Conservation (phyloP, 2,797 vertebrate genomes). For the Atherinosoma microstoma region DNA sequence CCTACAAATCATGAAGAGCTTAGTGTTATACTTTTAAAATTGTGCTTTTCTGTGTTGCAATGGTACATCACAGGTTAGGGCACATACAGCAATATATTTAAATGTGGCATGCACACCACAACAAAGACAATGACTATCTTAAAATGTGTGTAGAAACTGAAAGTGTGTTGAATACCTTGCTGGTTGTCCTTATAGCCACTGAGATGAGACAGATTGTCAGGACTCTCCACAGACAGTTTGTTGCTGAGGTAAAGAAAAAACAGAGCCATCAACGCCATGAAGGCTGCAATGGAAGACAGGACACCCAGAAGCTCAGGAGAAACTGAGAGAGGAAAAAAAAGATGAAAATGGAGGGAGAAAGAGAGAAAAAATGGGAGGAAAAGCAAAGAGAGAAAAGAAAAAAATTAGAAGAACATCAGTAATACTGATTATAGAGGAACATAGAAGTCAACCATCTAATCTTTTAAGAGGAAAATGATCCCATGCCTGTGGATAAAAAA, state of each 20-base stretch:
- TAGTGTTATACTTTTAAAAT: no score
- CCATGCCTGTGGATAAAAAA: constrained; percentile 6
- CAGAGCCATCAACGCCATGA: constrained; percentile 92
- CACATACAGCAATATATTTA: not conserved
- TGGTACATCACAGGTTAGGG: not conserved
- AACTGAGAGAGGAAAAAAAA: constrained; percentile 80
- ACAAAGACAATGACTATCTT: not conserved
- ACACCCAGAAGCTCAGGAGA: constrained; percentile 97
- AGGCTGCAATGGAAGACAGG: constrained; percentile 93
- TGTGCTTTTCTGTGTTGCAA: not conserved
- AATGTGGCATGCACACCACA: no score
- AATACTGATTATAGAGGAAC: not conserved
- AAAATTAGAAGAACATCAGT: constrained; percentile 40
- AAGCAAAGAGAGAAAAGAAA: constrained; percentile 17
- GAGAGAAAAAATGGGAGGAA: not conserved
- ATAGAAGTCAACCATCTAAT: constrained; percentile 2
- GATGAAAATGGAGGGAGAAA: not conserved
- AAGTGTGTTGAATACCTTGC: constrained; percentile 80
- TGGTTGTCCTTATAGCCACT: constrained; percentile 85
- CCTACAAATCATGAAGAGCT: no score
- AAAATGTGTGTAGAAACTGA: not conserved
- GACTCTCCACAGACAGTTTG: constrained; percentile 93
- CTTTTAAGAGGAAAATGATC: constrained; percentile 1
- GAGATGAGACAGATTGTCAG: constrained; percentile 88
- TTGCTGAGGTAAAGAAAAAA: constrained; percentile 98